Evolutionary conservation across 2,888 invertebrate genomes (phyloP).

Genomic region (Parnassius smintheus): DNA sequence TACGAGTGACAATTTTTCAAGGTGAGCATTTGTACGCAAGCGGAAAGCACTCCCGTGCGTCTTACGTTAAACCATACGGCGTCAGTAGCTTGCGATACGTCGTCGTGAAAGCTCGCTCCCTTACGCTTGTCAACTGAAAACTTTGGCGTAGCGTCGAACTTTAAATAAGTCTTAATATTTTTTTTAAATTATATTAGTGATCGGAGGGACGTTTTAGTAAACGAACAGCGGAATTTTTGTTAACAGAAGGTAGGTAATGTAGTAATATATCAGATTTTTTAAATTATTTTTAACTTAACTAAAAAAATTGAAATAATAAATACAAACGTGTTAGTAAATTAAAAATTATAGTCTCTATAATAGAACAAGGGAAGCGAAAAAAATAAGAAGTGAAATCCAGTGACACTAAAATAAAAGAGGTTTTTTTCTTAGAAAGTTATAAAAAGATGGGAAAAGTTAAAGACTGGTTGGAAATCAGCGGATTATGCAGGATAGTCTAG

Average conservation of each 20-base stretch:
- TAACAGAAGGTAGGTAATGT: constrained; percentile 17
- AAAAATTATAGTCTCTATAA: too few species aligned
- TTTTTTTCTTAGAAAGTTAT: too few species aligned
- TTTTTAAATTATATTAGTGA: constrained; percentile 6
- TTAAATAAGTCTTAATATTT: not conserved
- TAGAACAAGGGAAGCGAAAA: too few species aligned
- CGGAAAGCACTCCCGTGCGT: constrained; percentile 6
- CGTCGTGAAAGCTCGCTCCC: constrained; percentile 11
- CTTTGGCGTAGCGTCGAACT: constrained; percentile 18
- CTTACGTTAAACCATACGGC: not conserved
- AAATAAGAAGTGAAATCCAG: too few species aligned
- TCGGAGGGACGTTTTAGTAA: not conserved
- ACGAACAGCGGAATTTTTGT: constrained; percentile 1
- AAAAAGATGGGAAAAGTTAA: too few species aligned
- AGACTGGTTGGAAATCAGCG: too few species aligned
- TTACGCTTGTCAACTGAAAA: constrained; percentile 6
- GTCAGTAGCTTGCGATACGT: constrained; percentile 14
- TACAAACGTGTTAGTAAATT: too few species aligned
- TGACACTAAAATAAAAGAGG: too few species aligned
- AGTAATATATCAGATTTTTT: not conserved
- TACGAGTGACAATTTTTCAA: not conserved
- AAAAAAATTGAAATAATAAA: too few species aligned
- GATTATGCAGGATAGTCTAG: too few species aligned
- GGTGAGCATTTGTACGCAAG: constrained; percentile 11
- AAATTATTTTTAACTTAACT: not conserved